These are phyloP conservation scores for Tenthredo mesomela DNA, from an alignment of 2,888 invertebrate genomes.

Conservation along the genomic window DNA sequence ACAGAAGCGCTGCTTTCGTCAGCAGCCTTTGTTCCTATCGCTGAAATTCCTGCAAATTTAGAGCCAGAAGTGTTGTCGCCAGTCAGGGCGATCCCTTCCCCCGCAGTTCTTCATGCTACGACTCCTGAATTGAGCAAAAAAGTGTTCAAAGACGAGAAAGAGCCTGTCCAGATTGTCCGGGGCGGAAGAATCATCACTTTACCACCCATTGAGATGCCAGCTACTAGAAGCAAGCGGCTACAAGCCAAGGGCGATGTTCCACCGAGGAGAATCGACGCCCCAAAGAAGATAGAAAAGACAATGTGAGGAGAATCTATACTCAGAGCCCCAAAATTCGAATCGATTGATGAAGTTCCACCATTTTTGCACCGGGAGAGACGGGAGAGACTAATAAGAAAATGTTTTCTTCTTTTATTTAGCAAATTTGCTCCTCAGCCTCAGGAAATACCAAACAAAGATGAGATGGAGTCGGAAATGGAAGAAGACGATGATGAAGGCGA, in stretches of 20 bases:
- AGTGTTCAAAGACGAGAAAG: conserved; percentile 77
- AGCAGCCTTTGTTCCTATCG: conserved; percentile 49
- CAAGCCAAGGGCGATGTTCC: conserved; percentile 67
- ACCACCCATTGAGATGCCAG: conserved; percentile 91
- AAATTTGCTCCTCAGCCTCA: conserved; percentile 33
- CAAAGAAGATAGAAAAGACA: conserved; percentile 46
- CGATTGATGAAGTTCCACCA: background rate
- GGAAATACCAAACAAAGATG: conserved; percentile 62
- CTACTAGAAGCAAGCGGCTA: conserved; percentile 86
- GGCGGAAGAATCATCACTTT: conserved; percentile 89
- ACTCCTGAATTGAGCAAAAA: conserved; percentile 58
- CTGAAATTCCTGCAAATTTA: background rate
- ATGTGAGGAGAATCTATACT: conserved; percentile 1
- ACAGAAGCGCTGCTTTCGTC: conserved; percentile 64
- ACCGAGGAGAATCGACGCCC: conserved; percentile 38
- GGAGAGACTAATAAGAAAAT: background rate
- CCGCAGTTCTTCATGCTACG: conserved; percentile 54
- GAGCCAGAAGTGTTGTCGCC: conserved; percentile 31
- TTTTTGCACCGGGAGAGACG: background rate
- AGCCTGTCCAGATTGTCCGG: conserved; percentile 87
- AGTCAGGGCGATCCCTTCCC: conserved; percentile 48
- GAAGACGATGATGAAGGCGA: conserved; percentile 81
- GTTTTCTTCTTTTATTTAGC: background rate
- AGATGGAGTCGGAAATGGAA: conserved; percentile 75
- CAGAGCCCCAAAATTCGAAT: background rate